These are phyloP conservation scores for Dreissena rostriformis DNA, from an alignment of 1,140 invertebrate genomes.

Conservation along the genomic window DNA sequence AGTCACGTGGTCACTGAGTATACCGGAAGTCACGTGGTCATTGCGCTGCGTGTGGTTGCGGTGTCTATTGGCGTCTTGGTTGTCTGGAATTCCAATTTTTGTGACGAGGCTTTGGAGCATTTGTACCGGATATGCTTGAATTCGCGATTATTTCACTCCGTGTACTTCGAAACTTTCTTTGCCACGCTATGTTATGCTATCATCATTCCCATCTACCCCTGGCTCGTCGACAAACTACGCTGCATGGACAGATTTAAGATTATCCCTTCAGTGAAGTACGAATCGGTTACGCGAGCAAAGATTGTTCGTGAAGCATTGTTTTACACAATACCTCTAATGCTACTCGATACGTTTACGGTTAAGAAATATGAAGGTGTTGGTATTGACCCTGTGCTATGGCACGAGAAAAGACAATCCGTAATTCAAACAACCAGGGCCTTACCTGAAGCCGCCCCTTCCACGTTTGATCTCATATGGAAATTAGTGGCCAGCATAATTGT, in stretches of 20 bases:
- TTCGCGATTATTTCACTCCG: no score
- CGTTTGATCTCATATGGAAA: slow-evolving; percentile 62
- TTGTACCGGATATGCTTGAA: no score
- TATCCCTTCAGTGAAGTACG: slow-evolving; percentile 59
- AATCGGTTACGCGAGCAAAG: slow-evolving; percentile 38
- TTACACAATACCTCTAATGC: slow-evolving; percentile 70
- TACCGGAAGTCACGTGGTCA: no score
- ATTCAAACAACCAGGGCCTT: slow-evolving; percentile 71
- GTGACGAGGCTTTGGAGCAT: no score
- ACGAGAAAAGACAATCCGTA: slow-evolving; percentile 53
- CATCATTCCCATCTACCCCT: slow-evolving; percentile 66
- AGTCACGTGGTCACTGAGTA: no score
- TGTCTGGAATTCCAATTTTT: no score
- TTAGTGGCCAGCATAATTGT: slow-evolving; percentile 65
- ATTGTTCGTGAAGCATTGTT: no score
- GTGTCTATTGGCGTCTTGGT: no score
- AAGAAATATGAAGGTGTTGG: slow-evolving; percentile 72
- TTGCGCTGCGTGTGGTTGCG: no score
- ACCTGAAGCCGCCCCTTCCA: slow-evolving; percentile 65
- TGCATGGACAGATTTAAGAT: slow-evolving; percentile 70
- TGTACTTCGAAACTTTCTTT: slow-evolving; percentile 74
- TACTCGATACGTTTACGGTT: slow-evolving; percentile 72
- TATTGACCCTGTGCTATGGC: slow-evolving; percentile 62
- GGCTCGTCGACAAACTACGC: slow-evolving; percentile 59
- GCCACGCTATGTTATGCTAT: slow-evolving; percentile 67